Conservation (phyloP, 2,113 vertebrate species). For the Columba livia region DNA sequence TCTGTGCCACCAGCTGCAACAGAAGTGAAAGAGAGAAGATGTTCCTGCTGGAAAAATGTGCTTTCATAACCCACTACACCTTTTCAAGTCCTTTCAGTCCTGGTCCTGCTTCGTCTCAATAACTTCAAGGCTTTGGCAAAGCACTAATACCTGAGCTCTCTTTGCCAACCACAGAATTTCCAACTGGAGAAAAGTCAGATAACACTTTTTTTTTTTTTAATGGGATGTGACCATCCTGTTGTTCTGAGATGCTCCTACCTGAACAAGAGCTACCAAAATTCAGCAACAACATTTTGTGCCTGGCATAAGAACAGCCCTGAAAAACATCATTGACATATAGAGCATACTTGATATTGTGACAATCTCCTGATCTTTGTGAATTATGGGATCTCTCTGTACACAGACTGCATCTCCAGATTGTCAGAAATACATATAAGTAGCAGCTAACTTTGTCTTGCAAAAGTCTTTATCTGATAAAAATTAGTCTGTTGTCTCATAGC, state of each 20-base stretch:
- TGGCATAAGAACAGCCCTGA: neutral
- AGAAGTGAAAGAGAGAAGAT: neutral
- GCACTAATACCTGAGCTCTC: neutral
- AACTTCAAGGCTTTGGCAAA: neutral
- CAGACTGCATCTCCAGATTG: neutral
- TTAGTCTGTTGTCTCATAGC: neutral
- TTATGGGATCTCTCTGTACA: neutral
- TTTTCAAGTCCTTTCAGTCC: neutral
- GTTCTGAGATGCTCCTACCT: neutral
- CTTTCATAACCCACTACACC: neutral
- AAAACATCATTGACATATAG: neutral
- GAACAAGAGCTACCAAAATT: neutral
- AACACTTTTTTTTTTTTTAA: neutral
- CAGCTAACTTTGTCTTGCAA: neutral
- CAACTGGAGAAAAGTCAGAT: neutral
- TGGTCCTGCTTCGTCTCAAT: neutral
- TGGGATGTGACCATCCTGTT: neutral
- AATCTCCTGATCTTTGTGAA: neutral
- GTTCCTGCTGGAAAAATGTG: neutral
- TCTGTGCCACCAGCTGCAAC: neutral
- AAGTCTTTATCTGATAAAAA: neutral
- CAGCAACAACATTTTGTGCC: neutral
- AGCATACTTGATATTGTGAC: neutral
- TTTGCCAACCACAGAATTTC: too few species aligned
- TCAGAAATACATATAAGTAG: neutral